Evolutionary conservation across 2,113 vertebrate species (phyloP), one percentile per base, ranked within the genome.

Genomic region (Rhipidura dahli): DNA sequence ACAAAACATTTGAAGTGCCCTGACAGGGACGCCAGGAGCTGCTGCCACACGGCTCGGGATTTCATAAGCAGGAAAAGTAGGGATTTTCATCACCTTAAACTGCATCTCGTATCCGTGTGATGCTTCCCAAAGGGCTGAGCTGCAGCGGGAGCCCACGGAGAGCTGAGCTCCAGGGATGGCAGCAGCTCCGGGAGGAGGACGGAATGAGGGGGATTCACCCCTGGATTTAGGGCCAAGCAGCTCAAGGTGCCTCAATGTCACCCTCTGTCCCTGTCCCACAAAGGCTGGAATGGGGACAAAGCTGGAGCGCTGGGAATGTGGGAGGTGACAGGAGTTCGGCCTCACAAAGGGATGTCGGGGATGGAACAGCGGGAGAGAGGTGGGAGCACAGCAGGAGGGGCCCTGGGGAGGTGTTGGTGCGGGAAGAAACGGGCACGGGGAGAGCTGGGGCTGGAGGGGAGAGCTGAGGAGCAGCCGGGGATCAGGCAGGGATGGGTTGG

Each of bases 181-280:
- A 57, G 50, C 20, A 54, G 44, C 57, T 56, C 27, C 0, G 9
- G 30, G 13, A 4, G 30, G 13, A 4, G 23, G n/a, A 24, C 0
- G 5, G 59, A 39, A 9, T 2, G 21, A n/a, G n/a, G 4, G 15
- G 61, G 54, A 40, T 84, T 12, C 51, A 3, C 1, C 26, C 24
- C 75, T 3, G 3, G 12, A 11, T 21, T n/a, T 23, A n/a, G 59
- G 75, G 60, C 13, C 47, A 4, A 30, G 57, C 26, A 51, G 76
- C 73, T 7, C 12, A 3, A n/a, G 61, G 4, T 4, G n/a, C 75
- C 0, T 0, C 5, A 1, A 30, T 20, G 85, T 75, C 78, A 39
- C 31, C 45, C 37, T 39, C 56, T 23, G 47, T 45, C 40, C 6
- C 0, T 6, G n/a, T 45, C 83, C 83, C 56, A 40, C 35, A 30